Base-by-base conservation (phyloP, 53 echinoderm and acorn worm genomes). In the Actinopyga echinites region DNA sequence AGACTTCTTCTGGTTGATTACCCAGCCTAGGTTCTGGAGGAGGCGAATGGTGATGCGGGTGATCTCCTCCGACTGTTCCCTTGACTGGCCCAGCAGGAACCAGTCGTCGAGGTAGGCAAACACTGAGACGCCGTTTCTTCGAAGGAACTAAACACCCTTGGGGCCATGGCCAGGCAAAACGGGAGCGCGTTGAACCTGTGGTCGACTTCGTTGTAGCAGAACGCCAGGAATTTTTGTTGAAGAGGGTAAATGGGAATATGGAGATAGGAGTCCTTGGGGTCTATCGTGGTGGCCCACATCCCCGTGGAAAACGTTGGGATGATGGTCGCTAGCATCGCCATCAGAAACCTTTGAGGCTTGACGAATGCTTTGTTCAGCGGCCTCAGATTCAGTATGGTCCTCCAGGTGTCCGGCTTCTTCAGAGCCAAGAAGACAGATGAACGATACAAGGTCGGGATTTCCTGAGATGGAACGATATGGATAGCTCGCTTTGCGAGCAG, bases 31-130 rank as follows among this genome's bases (percentile, higher is more conserved):
- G 17, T 58, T 26, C 15, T 4, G 64, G 7, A 59, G 23, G 13
- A 69, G 7, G 37, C 19, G 0, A 4, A 40, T 1, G 0, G 64
- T 36, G 17, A 2, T 21, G 0, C 2, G 0, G 7, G 79, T 29
- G 19, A 79, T 45, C 52, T 38, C 8, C 5, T 2, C 1, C 1
- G 69, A 19, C 0, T 65, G 32, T 20, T 20, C 19, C 10, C 8
- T 7, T 2, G 79, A 25, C 1, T 15, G 32, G 13, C 54, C 65
- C 0, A 68, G 15, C 13, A 78, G 40, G 35, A 82, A 24, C 81
- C 87, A 82, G n/a, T 81, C 61, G 69, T 79, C 79, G 44, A 79
- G 67, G 55, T 79, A 79, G 44, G 28, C 26, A 4, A 59, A 87
- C 9, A 83, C 61, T 1, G 23, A 75, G 19, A 88, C 30, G 42